Conservation (phyloP, 1,140 invertebrate species). For the Notospermus geniculatus region DNA sequence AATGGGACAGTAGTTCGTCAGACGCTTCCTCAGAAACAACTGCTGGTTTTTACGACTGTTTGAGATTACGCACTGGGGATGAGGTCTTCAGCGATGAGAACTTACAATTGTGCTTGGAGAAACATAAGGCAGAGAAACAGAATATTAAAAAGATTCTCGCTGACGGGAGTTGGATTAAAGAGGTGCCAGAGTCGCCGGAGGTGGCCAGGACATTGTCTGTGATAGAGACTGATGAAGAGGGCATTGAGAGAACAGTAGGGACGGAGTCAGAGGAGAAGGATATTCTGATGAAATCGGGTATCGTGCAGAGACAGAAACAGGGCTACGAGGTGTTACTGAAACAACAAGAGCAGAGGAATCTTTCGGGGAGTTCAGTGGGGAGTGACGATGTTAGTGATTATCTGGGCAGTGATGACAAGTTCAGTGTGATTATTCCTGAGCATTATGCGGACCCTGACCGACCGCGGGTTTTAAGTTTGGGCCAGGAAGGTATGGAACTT, state of each 20-base stretch:
- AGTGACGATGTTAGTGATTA: slow-evolving; percentile 33
- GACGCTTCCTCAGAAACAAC: not conserved
- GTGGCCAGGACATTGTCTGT: not conserved
- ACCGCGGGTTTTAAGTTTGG: not conserved
- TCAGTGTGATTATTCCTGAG: not conserved
- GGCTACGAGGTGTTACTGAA: slow-evolving; percentile 60
- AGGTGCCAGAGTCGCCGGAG: not conserved
- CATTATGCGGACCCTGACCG: not conserved
- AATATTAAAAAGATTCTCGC: not conserved
- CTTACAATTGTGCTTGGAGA: not conserved
- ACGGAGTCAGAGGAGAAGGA: slow-evolving; percentile 63
- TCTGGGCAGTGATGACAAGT: not conserved
- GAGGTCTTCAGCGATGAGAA: slow-evolving; percentile 1
- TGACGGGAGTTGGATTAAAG: slow-evolving; percentile 2
- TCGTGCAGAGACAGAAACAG: slow-evolving; percentile 64
- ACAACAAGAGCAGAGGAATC: slow-evolving; percentile 5
- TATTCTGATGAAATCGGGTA: slow-evolving; percentile 63
- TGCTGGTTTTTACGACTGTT: slow-evolving; percentile 6
- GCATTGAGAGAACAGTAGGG: slow-evolving; percentile 18
- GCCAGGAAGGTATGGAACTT: not conserved
- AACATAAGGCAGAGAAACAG: not conserved
- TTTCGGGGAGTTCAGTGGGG: not conserved
- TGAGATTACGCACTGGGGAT: slow-evolving; percentile 5
- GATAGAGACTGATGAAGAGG: slow-evolving; percentile 3
- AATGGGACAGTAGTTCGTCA: not conserved